Evolutionary conservation across 2,797 vertebrate genomes (phyloP).

Genomic region (Lindbergichthys nudifrons): DNA sequence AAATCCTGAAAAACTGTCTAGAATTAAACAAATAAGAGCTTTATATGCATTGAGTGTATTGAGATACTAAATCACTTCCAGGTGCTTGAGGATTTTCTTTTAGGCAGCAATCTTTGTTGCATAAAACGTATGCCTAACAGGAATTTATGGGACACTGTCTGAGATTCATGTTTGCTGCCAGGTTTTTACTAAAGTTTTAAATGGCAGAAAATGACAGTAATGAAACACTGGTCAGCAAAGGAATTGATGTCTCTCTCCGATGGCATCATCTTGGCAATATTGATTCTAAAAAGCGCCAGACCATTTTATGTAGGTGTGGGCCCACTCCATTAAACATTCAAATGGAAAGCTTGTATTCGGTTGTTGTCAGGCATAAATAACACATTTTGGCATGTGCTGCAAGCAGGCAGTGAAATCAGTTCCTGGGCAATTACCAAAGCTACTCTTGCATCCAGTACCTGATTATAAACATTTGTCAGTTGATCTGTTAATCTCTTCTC

Average conservation of each 20-base stretch:
- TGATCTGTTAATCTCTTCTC: constrained; percentile 5
- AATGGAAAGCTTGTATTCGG: constrained; percentile 19
- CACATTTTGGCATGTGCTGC: neutral
- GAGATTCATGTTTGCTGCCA: constrained; percentile 16
- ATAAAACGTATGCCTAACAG: constrained; percentile 11
- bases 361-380: constrained; percentile 19
- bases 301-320: constrained; percentile 20
- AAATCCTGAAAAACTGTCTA: neutral
- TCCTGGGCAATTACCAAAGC: constrained; percentile 7
- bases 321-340: constrained; percentile 17
- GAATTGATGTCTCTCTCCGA: neutral
- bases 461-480: neutral
- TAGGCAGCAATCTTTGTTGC: constrained; percentile 16
- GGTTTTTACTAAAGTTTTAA: constrained; percentile 25
- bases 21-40: neutral
- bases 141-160: neutral
- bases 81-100: constrained; percentile 23
- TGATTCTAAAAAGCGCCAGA: constrained; percentile 12
- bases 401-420: neutral
- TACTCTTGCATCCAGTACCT: neutral
- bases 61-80: constrained; percentile 29
- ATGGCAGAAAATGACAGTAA: constrained; percentile 11
- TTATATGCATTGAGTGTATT: neutral
- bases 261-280: neutral
- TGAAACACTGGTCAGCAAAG: constrained; percentile 30